Conservation (phyloP, 2,113 vertebrate species). For the Alethe castanea region DNA sequence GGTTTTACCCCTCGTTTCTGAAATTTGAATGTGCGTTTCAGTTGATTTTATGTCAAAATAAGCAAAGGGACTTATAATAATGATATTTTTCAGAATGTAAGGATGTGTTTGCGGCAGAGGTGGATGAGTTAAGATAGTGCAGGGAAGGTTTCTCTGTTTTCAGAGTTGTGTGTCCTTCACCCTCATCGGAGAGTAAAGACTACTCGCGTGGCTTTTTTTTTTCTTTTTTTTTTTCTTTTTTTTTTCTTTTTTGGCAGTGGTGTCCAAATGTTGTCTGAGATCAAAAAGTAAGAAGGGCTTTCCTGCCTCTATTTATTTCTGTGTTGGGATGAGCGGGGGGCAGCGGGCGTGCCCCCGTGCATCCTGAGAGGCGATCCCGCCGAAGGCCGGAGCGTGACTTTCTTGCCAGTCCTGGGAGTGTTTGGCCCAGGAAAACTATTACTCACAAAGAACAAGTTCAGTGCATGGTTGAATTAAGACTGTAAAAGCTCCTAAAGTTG, state of each 20-base stretch:
- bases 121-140: background rate
- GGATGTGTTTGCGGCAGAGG: rapidly evolving
- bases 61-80: background rate
- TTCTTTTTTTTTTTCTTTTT: too few relatives aligned
- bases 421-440: constrained; percentile 59
- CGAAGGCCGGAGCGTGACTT: background rate
- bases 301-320: background rate
- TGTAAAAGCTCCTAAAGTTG: constrained; percentile 69
- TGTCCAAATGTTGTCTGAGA: background rate
- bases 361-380: background rate
- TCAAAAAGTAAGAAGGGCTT: background rate
- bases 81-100: rapidly evolving
- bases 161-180: background rate
- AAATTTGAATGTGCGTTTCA: background rate
- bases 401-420: background rate
- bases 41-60: background rate
- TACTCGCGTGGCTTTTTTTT: rapidly evolving
- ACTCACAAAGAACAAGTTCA: constrained; percentile 69
- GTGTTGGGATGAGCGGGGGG: background rate
- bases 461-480: constrained; percentile 72
- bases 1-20: background rate
- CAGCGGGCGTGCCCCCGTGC: background rate
- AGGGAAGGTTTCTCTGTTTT: background rate
- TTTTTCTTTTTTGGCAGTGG: background rate
- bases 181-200: background rate